Evolutionary conservation across 2,113 vertebrate genomes (phyloP).

Genomic region (Myocastor coypus): DNA sequence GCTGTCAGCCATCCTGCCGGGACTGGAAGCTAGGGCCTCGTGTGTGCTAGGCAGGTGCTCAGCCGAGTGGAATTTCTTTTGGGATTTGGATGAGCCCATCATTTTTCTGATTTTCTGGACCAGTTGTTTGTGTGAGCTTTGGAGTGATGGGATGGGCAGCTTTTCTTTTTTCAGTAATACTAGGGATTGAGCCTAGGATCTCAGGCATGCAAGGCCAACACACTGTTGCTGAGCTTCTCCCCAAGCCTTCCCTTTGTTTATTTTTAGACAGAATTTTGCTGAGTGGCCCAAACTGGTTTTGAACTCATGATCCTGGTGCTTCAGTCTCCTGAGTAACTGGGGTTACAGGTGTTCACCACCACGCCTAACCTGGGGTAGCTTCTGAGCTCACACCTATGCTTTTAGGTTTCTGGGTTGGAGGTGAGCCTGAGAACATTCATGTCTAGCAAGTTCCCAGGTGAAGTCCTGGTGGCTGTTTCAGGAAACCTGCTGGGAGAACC

Average conservation of each 20-base stretch:
- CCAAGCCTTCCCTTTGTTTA: neutral
- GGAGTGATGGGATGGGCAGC: no score
- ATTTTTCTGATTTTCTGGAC: neutral
- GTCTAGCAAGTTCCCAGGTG: neutral
- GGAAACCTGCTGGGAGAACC: neutral
- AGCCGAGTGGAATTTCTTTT: neutral
- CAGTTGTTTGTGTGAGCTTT: neutral
- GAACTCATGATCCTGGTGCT: neutral
- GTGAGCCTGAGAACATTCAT: neutral
- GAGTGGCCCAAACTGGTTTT: neutral
- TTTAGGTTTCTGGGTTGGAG: neutral
- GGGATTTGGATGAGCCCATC: neutral
- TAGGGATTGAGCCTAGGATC: neutral
- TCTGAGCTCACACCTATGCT: neutral
- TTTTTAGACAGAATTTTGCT: neutral
- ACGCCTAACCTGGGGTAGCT: neutral
- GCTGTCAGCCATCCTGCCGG: neutral
- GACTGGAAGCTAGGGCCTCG: neutral
- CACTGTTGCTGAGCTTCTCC: neutral
- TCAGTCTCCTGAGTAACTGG: neutral
- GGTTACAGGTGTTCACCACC: neutral
- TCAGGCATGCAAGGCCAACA: neutral
- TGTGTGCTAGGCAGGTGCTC: neutral
- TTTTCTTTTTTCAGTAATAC: neutral
- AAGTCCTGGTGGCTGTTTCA: neutral